Evolutionary conservation across 2,888 invertebrate species (phyloP).

Genomic region (Xylota segnis): DNA sequence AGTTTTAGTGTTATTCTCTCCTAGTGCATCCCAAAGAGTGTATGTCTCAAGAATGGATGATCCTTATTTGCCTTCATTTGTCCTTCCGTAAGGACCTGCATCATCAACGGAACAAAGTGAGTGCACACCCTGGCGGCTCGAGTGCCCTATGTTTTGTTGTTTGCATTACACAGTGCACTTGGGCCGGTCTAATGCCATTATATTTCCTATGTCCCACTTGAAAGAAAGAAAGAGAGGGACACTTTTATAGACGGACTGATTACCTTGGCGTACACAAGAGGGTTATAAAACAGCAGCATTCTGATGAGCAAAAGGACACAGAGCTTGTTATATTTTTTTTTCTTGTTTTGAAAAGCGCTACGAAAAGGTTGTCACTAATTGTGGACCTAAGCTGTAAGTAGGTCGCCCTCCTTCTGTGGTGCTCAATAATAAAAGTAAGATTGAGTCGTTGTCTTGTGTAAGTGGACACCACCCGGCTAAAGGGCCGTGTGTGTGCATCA

Average conservation of each 20-base stretch:
- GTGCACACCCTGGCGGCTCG: conserved; percentile 40
- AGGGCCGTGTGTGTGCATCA: conserved; percentile 27
- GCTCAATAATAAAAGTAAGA: conserved; percentile 2
- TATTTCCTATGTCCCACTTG: conserved; percentile 21
- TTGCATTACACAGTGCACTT: conserved; percentile 65
- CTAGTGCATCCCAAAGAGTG: too few species aligned
- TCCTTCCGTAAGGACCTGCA: conserved; percentile 48
- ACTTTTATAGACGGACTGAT: conserved; percentile 51
- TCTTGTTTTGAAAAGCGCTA: conserved; percentile 1
- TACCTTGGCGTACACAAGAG: conserved; percentile 57
- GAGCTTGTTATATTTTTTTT: conserved; percentile 7
- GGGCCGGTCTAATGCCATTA: conserved; percentile 52
- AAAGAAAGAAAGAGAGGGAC: too few species aligned
- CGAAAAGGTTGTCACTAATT: conserved; percentile 49
- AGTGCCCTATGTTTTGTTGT: conserved; percentile 52
- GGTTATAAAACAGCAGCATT: conserved; percentile 11
- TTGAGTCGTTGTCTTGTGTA: conserved; percentile 38
- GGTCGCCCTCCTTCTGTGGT: conserved; percentile 26
- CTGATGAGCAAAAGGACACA: background rate
- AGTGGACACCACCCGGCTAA: conserved; percentile 52
- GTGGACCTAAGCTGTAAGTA: conserved; percentile 57
- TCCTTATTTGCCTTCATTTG: conserved; percentile 66
- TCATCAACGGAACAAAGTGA: conserved; percentile 38
- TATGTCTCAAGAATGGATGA: conserved; percentile 71
- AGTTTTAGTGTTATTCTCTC: conserved; percentile 23